A percentile compares a stretch with the other conserved stretches of the same genome.
phyloP scores from a whole-genome alignment of 2,888 invertebrate species.

The Melitaea athalia region DNA sequence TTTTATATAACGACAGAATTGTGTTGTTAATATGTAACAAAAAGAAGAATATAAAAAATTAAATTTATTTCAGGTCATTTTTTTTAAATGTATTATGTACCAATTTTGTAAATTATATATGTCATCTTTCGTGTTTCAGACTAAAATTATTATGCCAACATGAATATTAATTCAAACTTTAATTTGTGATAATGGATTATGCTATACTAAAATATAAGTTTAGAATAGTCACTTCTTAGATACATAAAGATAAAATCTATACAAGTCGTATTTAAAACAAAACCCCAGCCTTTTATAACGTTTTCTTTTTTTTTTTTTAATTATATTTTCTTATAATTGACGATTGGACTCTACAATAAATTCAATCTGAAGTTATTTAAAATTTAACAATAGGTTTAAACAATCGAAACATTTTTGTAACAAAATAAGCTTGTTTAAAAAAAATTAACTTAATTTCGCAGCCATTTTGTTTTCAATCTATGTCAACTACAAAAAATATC shows the following conservation, averaged over 20 bases:
- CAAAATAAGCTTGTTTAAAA: conserved; percentile 28
- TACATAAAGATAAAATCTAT: not conserved
- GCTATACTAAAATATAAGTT: conserved; percentile 21
- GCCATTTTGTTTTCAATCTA: not conserved
- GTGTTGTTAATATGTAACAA: no score
- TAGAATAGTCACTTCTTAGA: conserved; percentile 5
- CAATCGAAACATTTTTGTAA: conserved; percentile 24
- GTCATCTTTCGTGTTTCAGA: no score
- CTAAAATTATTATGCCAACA: no score
- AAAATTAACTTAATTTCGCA: not conserved
- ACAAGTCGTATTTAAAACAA: conserved; percentile 6
- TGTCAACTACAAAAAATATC: not conserved
- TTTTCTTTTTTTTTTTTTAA: not conserved
- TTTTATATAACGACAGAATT: no score
- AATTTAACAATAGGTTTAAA: conserved; percentile 26
- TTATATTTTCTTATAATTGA: conserved; percentile 16
- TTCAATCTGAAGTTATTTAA: conserved; percentile 19
- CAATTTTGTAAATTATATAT: no score
- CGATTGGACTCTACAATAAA: conserved; percentile 29
- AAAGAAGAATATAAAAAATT: no score
- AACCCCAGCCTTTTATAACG: conserved; percentile 35
- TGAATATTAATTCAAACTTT: conserved; percentile 1
- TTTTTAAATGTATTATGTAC: no score
- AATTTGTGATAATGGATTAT: conserved; percentile 7
- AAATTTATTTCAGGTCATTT: no score